Conservation (phyloP, 2,888 invertebrate species). For the Nemapogon koenigi region DNA sequence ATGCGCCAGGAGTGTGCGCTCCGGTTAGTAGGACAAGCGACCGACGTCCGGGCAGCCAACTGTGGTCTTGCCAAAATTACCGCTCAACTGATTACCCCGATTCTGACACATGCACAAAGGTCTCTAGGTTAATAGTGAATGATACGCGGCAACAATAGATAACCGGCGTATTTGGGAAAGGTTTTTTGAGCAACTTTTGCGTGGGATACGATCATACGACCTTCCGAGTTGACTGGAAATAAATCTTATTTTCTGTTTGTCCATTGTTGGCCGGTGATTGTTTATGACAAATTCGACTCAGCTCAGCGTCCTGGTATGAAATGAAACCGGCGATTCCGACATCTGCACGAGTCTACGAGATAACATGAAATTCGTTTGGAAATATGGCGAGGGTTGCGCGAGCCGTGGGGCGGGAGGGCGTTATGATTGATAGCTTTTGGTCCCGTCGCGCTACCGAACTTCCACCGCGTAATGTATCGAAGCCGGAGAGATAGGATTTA, state of each 20-base stretch:
- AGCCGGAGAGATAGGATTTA: too few relatives aligned
- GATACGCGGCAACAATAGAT: neutral
- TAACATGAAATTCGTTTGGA: too few relatives aligned
- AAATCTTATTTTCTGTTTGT: too few relatives aligned
- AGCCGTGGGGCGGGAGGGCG: conserved; percentile 1
- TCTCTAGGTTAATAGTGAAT: conserved; percentile 43
- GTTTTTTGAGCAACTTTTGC: too few relatives aligned
- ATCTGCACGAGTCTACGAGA: too few relatives aligned
- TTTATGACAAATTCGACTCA: too few relatives aligned
- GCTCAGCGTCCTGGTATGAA: too few relatives aligned
- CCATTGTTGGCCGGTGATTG: too few relatives aligned
- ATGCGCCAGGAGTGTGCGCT: neutral
- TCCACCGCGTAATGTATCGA: conserved; percentile 2
- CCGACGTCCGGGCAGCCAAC: conserved; percentile 22
- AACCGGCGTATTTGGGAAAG: neutral
- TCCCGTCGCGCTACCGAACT: conserved; percentile 3
- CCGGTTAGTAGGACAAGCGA: conserved; percentile 2
- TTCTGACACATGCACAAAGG: conserved; percentile 37
- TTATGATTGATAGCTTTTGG: conserved; percentile 9
- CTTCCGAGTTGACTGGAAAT: too few relatives aligned
- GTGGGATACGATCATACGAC: too few relatives aligned
- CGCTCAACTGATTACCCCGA: conserved; percentile 9
- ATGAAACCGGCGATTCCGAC: too few relatives aligned
- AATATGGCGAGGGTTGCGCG: conserved; percentile 2
- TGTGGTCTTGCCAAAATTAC: conserved; percentile 26